These are phyloP conservation scores for Falco rusticolus DNA, from an alignment of 2,797 vertebrate species.

Conservation along the genomic window DNA sequence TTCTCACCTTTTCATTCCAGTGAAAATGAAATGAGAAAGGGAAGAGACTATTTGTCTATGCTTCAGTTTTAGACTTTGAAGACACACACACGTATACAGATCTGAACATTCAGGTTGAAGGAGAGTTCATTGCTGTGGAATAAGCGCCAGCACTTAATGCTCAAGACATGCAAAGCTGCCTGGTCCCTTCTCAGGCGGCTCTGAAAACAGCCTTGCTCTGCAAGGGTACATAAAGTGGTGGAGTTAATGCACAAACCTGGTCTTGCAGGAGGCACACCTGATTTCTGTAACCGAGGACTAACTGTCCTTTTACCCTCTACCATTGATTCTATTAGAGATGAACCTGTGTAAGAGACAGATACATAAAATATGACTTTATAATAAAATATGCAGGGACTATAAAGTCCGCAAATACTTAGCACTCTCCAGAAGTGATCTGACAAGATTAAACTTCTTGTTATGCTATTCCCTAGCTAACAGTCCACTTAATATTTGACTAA, in stretches of 20 bases:
- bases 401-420: conserved; percentile 27
- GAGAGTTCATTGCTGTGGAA: neutral
- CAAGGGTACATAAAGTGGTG: rapidly evolving
- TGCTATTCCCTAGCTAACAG: conserved; percentile 9
- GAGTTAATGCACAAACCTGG: no score
- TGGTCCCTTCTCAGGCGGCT: neutral
- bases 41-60: neutral
- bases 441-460: conserved; percentile 1
- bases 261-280: neutral
- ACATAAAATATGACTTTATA: neutral
- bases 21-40: neutral
- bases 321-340: neutral
- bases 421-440: conserved; percentile 13
- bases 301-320: neutral
- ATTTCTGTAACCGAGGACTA: neutral
- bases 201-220: neutral
- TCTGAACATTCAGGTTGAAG: neutral
- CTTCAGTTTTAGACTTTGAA: neutral
- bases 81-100: neutral
- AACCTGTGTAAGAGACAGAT: neutral
- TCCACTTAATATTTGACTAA: conserved; percentile 39
- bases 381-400: conserved; percentile 14
- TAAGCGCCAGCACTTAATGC: neutral
- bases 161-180: no score
- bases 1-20: neutral